Conservation (phyloP, 2,888 invertebrate species). For the Mesoligia furuncula region DNA sequence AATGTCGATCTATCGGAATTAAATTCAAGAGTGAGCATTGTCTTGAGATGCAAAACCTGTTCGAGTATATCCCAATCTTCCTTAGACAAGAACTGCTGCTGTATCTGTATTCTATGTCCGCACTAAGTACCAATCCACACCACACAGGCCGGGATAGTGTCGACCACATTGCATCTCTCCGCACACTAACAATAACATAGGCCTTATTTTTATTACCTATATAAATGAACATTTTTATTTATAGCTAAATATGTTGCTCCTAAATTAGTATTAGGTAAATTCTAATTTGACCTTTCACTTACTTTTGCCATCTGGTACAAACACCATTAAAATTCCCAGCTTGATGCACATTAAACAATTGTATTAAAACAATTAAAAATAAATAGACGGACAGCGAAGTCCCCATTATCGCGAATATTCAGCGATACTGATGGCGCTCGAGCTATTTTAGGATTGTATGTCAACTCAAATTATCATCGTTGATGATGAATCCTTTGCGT, state of each 20-base stretch:
- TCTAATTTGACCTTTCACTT: constrained; percentile 1
- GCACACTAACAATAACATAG: not conserved
- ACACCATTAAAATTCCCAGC: not conserved
- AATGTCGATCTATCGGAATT: too few relatives aligned
- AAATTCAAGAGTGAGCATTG: too few relatives aligned
- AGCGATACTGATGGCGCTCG: constrained; percentile 31
- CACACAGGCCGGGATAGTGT: not conserved
- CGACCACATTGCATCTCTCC: not conserved
- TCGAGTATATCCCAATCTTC: not conserved
- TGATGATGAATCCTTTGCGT: constrained; percentile 30
- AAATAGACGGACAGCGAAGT: constrained; percentile 8
- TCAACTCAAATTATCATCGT: constrained; percentile 20
- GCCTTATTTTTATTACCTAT: not conserved
- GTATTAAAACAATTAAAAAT: constrained; percentile 32
- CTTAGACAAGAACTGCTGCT: not conserved
- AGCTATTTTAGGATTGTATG: constrained; percentile 30
- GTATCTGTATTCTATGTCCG: not conserved
- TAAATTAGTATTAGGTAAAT: not conserved
- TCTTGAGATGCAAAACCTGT: not conserved
- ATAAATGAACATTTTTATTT: not conserved
- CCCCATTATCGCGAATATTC: constrained; percentile 19
- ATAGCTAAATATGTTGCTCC: not conserved
- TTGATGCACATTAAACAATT: constrained; percentile 28
- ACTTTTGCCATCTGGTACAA: constrained; percentile 4
- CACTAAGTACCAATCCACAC: not conserved